Percentiles rank a stretch among this genome's conserved stretches.
These are phyloP conservation scores for Philantomba maxwellii DNA, from an alignment of 2,113 vertebrate species.

Conservation along the genomic window DNA sequence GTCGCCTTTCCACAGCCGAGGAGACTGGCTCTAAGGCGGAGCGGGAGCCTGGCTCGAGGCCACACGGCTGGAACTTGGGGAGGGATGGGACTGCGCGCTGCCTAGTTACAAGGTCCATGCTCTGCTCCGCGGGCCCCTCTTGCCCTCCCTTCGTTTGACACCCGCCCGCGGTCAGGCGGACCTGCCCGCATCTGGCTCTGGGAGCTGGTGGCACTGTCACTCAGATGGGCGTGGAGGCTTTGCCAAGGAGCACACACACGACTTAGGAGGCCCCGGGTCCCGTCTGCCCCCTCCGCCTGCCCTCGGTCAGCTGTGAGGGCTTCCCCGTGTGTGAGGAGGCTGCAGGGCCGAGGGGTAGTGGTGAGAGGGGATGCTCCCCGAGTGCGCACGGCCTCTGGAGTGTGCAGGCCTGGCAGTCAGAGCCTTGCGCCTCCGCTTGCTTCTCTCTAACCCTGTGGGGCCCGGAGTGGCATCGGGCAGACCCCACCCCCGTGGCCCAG, in stretches of 20 bases:
- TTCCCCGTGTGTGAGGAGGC: neutral
- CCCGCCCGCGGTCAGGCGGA: neutral
- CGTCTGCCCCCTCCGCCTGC: neutral
- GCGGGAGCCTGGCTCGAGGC: neutral
- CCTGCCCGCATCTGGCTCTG: neutral
- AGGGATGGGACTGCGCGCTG: fast-evolving
- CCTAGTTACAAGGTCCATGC: neutral
- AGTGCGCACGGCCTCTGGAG: neutral
- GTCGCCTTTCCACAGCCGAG: neutral
- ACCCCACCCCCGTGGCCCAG: neutral
- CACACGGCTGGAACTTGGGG: fast-evolving
- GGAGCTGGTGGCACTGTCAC: neutral
- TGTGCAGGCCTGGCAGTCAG: neutral
- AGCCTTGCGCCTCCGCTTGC: fast-evolving
- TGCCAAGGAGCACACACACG: neutral
- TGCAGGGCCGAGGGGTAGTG: neutral
- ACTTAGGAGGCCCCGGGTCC: neutral
- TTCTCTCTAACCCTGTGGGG: neutral
- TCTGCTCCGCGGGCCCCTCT: fast-evolving
- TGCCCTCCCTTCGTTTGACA: neutral
- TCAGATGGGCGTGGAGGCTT: neutral
- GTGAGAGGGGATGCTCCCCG: neutral
- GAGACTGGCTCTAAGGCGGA: neutral
- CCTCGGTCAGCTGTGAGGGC: neutral
- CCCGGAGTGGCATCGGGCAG: fast-evolving